Base-by-base conservation (phyloP, 2,888 invertebrate species). In the Apoda limacodes region DNA sequence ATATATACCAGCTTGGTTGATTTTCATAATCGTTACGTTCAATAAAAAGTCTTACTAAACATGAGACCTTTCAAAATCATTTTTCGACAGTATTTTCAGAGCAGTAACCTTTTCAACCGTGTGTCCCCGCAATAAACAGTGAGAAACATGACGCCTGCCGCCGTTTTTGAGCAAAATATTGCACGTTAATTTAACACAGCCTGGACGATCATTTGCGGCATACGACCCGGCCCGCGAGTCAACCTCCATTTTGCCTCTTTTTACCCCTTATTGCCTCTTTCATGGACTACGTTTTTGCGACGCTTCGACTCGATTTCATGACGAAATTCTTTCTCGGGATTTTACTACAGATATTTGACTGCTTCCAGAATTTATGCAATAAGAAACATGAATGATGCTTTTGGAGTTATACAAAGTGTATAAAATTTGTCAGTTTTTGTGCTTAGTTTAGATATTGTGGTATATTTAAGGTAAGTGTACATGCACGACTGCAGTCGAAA, bases 181-280 rank as follows among this genome's bases (percentile, higher is more conserved):
- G 74, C 70, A 72, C 78, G 78, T 78, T 78, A 75, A 78, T 78
- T 78, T 78, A 78, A 59, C 72, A 65, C 74, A 60, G 62, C 39
- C 52, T 49, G 49, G 44, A 40, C 55, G 62, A 66, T 68, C 72
- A 69, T 72, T 75, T 70, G 72, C 57, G 70, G 63, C 48, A 45
- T 48, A 48, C 53, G 41, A 45, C 45, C 40, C 46, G 39, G 37
- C 33, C 34, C 30, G 35, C 22, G 23, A 7, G 12, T 3, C 4
- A 23, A 23, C 11, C 28, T 36, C 34, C 37, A 42, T 39, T 40
- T 39, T 43, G 40, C 46, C 51, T 51, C 54, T 60, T 61, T 56
- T 55, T 52, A 46, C 48, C 46, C 32, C 47, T 52, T 54, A 52
- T 45, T 49, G 48, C 41, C 50, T 45, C 51, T 40, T 45, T 43